phyloP scores from a whole-genome alignment of 2,113 vertebrate genomes.

The Amia ocellicauda region DNA sequence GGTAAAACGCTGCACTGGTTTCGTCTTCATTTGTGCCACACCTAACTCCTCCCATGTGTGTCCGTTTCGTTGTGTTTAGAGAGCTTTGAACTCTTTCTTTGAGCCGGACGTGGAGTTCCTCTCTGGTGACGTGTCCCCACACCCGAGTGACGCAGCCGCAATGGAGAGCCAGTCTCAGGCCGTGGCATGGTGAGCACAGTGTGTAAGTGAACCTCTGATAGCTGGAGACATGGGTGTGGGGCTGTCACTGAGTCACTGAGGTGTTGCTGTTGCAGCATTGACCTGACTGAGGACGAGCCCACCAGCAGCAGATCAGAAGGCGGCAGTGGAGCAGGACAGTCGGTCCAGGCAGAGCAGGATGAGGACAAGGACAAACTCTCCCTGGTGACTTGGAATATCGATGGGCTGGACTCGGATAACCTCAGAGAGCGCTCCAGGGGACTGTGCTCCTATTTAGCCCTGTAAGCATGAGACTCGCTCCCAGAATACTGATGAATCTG shows the following conservation, averaged over 20 bases:
- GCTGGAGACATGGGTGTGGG: no score
- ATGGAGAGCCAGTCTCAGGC: slow-evolving; percentile 38
- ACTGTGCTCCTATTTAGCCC: slow-evolving; percentile 75
- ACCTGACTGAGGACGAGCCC: slow-evolving; percentile 74
- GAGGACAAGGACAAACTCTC: slow-evolving; percentile 72
- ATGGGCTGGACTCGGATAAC: slow-evolving; percentile 78
- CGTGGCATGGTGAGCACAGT: slow-evolving; percentile 35
- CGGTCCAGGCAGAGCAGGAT: slow-evolving; percentile 30
- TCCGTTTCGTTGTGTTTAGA: slow-evolving; percentile 35
- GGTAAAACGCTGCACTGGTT: no score
- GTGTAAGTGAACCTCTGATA: no score
- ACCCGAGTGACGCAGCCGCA: slow-evolving; percentile 21
- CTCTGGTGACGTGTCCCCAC: slow-evolving; percentile 46
- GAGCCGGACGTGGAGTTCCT: slow-evolving; percentile 64
- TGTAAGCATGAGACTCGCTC: slow-evolving; percentile 68
- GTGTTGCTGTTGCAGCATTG: slow-evolving; percentile 65
- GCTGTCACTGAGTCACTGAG: no score
- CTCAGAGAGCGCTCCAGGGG: slow-evolving; percentile 76
- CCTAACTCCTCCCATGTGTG: neutral
- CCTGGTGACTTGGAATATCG: slow-evolving; percentile 88
- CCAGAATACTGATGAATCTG: neutral
- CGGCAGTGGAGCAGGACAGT: neutral
- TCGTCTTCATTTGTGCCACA: neutral
- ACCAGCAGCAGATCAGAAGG: neutral
- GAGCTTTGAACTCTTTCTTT: slow-evolving; percentile 65